Conservation (phyloP, 2,888 invertebrate species). For the Patella ulyssiponensis region DNA sequence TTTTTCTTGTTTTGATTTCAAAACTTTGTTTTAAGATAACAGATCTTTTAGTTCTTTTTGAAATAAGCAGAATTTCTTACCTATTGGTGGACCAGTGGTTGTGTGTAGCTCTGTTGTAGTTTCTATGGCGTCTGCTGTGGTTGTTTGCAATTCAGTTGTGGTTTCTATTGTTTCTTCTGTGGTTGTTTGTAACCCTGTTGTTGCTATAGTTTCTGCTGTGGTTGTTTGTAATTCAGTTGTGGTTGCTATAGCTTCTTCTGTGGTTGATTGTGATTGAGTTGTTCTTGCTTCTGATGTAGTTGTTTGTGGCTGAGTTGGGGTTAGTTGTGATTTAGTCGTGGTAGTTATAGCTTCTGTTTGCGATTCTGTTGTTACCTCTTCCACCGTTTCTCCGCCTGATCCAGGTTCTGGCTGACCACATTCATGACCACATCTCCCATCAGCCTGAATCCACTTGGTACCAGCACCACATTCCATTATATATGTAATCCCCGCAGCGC, state of each 20-base stretch:
- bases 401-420: background rate
- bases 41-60: no score
- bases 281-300: no score
- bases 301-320: no score
- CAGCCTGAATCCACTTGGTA: background rate
- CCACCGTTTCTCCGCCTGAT: background rate
- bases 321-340: no score
- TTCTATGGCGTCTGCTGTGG: background rate
- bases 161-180: background rate
- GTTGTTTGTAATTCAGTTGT: background rate
- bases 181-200: background rate
- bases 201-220: background rate
- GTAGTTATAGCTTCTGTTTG: no score
- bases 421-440: accelerated
- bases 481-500: background rate
- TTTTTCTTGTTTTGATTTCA: background rate
- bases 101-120: background rate
- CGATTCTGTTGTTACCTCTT: no score
- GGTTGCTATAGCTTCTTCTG: background rate
- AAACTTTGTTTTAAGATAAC: background rate
- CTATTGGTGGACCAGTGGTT: background rate
- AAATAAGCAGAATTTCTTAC: no score
- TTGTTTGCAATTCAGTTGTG: background rate
- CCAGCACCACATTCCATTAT: background rate
- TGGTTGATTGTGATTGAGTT: no score